Evolutionary conservation across 2,113 vertebrate genomes (phyloP).

Genomic region (Sander vitreus): DNA sequence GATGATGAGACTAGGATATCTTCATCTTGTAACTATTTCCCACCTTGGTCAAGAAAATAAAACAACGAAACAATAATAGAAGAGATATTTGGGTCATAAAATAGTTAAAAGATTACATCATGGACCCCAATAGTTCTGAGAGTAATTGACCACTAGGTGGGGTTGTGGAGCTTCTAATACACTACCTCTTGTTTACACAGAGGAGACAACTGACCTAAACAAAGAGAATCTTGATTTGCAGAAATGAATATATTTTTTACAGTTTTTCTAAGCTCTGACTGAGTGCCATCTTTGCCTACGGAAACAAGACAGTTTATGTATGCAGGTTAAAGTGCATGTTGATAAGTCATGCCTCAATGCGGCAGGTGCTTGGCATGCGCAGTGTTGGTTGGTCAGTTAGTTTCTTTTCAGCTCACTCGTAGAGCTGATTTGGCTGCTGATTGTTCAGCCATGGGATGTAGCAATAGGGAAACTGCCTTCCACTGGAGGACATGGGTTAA

Average conservation of each 20-base stretch:
- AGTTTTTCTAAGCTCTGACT: conserved; percentile 5
- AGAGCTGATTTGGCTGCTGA: not conserved
- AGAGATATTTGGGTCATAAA: conserved; percentile 47
- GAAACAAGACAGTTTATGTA: not conserved
- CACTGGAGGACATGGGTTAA: not conserved
- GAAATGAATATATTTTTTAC: not conserved
- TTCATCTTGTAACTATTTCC: not conserved
- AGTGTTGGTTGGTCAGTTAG: not conserved
- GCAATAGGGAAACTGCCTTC: not conserved
- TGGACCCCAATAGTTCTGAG: conserved; percentile 30
- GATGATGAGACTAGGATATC: not conserved
- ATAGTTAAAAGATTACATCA: conserved; percentile 76
- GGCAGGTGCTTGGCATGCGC: not conserved
- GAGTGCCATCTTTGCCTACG: not conserved
- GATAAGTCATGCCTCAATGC: conserved; percentile 2
- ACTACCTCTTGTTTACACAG: not conserved
- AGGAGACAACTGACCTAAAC: conserved; percentile 65
- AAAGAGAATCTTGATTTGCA: conserved; percentile 49
- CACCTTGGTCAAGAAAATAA: not conserved
- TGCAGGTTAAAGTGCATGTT: not conserved
- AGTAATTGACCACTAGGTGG: conserved; percentile 74
- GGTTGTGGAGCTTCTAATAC: conserved; percentile 55
- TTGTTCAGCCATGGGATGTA: not conserved
- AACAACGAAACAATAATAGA: not conserved
- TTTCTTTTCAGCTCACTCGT: conserved; percentile 1